Evolutionary conservation across 2,113 vertebrate species (phyloP).

Genomic region (Corythaeola cristata): DNA sequence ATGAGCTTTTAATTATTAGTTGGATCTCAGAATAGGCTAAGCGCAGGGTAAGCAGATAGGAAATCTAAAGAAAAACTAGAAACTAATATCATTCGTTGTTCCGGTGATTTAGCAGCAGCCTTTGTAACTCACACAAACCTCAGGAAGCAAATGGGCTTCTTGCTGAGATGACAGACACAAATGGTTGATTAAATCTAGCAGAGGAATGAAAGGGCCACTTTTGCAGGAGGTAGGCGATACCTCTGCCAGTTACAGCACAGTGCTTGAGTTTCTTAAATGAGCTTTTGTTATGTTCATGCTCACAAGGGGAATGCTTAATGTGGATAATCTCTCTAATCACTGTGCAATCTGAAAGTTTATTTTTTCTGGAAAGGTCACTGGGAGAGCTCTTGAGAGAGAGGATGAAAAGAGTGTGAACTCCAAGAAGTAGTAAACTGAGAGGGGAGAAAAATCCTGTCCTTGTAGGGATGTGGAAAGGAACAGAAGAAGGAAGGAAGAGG

Average conservation of each 20-base stretch:
- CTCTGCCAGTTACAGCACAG: neutral
- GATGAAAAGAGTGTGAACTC: constrained; percentile 34
- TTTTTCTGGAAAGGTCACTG: constrained; percentile 36
- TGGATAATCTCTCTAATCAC: constrained; percentile 30
- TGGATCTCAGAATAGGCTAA: neutral
- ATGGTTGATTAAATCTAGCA: neutral
- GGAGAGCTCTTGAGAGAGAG: neutral
- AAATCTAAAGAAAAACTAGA: neutral
- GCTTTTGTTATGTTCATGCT: neutral
- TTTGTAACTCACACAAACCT: neutral
- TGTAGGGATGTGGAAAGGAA: neutral
- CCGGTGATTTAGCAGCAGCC: neutral
- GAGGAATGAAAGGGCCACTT: neutral
- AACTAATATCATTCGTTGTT: neutral
- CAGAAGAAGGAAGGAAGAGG: neutral
- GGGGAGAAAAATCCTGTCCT: neutral
- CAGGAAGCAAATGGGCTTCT: neutral
- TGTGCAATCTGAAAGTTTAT: constrained; percentile 8
- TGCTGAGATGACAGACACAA: neutral
- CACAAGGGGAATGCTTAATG: neutral
- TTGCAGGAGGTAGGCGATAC: neutral
- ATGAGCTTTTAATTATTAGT: neutral
- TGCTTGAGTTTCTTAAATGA: neutral
- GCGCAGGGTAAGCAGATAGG: neutral
- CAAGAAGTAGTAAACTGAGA: neutral